Evolutionary conservation across 2,888 invertebrate genomes (phyloP).

Genomic region (Meteorus cinctellus): DNA sequence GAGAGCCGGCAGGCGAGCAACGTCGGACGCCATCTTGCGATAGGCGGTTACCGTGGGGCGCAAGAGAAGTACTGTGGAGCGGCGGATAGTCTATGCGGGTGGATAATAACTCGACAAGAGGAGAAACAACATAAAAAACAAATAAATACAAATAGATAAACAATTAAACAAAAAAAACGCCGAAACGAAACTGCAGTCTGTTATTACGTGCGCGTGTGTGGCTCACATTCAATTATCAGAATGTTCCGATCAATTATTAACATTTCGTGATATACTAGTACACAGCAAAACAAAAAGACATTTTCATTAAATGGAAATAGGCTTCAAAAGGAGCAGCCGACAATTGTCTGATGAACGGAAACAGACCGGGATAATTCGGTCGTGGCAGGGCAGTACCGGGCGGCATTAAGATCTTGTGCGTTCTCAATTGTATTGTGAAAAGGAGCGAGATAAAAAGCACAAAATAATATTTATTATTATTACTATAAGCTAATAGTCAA

Average conservation of each 20-base stretch:
- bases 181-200: background rate
- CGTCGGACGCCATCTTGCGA: conserved; percentile 80
- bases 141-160: conserved; percentile 10
- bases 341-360: conserved; percentile 46
- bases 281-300: background rate
- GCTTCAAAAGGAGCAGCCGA: background rate
- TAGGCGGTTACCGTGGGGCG: conserved; percentile 80
- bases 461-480: conserved; percentile 18
- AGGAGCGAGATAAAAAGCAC: conserved; percentile 19
- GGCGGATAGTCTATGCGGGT: conserved; percentile 49
- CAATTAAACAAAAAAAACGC: background rate
- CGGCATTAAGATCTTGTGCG: conserved; percentile 46
- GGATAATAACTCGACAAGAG: background rate
- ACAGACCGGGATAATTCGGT: conserved; percentile 47
- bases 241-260: too few species aligned
- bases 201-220: conserved; percentile 2
- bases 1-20: conserved; percentile 52
- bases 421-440: conserved; percentile 44
- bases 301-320: background rate
- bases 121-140: background rate
- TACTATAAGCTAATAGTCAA: conserved; percentile 1
- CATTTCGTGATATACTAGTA: background rate
- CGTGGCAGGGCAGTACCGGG: conserved; percentile 48
- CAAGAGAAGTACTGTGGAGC: conserved; percentile 51
- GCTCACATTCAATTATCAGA: background rate